phyloP scores from a whole-genome alignment of 2,113 vertebrate genomes.

The Hoplias malabaricus region DNA sequence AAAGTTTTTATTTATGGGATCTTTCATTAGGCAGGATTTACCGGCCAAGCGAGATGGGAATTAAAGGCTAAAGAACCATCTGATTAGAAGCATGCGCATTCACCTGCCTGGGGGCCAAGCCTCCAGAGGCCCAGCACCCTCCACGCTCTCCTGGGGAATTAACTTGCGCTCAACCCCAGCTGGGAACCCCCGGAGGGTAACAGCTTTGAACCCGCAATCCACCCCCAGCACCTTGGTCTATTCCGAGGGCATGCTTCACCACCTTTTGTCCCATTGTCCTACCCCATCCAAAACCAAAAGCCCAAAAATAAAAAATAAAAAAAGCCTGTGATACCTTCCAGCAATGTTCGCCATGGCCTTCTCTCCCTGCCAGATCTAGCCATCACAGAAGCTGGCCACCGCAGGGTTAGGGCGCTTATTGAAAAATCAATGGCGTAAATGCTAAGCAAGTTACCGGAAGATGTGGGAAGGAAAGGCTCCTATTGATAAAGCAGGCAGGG shows the following conservation, averaged over 20 bases:
- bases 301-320: neutral
- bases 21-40: slow-evolving; percentile 75
- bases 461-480: slow-evolving; percentile 91
- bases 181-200: slow-evolving; percentile 47
- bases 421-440: slow-evolving; percentile 99
- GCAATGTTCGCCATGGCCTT: neutral
- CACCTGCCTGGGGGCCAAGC: slow-evolving; percentile 64
- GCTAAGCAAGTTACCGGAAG: slow-evolving; percentile 99
- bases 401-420: slow-evolving; percentile 96
- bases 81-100: slow-evolving; percentile 74
- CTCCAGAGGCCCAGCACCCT: slow-evolving; percentile 60
- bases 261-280: neutral
- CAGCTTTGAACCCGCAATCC: slow-evolving; percentile 21
- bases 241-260: neutral
- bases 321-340: slow-evolving; percentile 30
- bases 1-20: slow-evolving; percentile 71
- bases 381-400: slow-evolving; percentile 69
- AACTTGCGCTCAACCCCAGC: slow-evolving; percentile 53
- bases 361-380: slow-evolving; percentile 47
- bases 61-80: slow-evolving; percentile 70
- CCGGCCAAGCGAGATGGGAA: slow-evolving; percentile 63
- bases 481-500: slow-evolving; percentile 92
- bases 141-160: slow-evolving; percentile 65
- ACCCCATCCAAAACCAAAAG: neutral
- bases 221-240: slow-evolving; percentile 19